phyloP scores from a whole-genome alignment of 2,113 vertebrate genomes.

The Camelus dromedarius region DNA sequence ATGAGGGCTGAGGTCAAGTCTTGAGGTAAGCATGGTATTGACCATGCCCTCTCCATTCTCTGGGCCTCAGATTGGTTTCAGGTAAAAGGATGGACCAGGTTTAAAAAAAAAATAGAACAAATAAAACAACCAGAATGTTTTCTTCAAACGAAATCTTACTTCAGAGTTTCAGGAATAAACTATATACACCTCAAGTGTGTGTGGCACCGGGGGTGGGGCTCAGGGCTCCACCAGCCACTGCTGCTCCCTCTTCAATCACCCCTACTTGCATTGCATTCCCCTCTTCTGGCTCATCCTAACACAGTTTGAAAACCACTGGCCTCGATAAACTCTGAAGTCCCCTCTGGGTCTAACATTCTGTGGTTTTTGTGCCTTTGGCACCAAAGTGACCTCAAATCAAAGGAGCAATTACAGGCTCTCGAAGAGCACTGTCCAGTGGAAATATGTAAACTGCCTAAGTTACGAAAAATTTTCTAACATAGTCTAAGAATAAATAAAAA shows the following conservation, averaged over 20 bases:
- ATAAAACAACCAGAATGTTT: neutral
- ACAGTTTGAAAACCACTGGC: neutral
- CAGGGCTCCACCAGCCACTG: neutral
- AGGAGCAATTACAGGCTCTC: neutral
- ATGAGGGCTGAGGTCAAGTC: neutral
- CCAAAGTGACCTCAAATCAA: constrained; percentile 17
- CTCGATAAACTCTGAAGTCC: neutral
- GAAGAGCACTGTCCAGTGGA: neutral
- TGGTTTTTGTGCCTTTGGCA: neutral
- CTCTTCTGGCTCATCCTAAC: neutral
- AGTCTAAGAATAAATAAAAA: neutral
- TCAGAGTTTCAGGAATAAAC: neutral
- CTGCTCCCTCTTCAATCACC: no score
- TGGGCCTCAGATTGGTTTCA: neutral
- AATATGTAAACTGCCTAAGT: neutral
- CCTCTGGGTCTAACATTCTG: neutral
- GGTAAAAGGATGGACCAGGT: neutral
- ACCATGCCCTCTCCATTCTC: neutral
- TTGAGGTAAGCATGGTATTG: neutral
- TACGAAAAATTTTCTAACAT: neutral
- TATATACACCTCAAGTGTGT: neutral
- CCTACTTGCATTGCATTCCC: no score
- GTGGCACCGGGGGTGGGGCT: rapidly evolving
- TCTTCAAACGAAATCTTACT: neutral
- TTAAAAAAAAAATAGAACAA: neutral